Evolutionary conservation across 2,797 vertebrate genomes (phyloP).

Genomic region (Merluccius polli): DNA sequence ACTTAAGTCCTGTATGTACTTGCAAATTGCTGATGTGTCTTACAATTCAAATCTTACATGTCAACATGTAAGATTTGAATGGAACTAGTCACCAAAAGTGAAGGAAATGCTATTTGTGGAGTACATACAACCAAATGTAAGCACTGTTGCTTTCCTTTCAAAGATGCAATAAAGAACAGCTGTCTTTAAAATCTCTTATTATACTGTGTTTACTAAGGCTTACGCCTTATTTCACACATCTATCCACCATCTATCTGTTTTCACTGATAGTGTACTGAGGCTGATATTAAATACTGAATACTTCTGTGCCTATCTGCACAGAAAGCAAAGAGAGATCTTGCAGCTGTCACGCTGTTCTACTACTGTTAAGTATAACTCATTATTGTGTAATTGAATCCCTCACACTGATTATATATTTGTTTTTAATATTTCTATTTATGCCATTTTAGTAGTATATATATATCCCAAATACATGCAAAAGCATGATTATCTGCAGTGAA

Average conservation of each 20-base stretch:
- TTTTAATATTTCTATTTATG: too few species aligned
- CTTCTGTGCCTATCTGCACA: background rate
- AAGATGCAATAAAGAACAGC: background rate
- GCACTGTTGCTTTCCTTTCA: background rate
- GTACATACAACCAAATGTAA: background rate
- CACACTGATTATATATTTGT: too few species aligned
- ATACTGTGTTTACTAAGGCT: background rate
- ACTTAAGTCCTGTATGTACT: too few species aligned
- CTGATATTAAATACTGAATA: too few species aligned
- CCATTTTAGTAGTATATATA: background rate
- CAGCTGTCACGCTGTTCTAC: background rate
- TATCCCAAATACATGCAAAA: background rate
- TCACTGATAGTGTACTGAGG: too few species aligned
- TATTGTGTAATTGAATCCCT: too few species aligned
- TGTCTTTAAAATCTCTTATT: background rate
- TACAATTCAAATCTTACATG: too few species aligned
- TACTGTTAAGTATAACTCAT: background rate
- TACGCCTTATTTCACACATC: background rate
- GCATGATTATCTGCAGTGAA: background rate
- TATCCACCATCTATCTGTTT: too few species aligned
- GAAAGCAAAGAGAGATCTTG: background rate
- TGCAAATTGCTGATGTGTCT: too few species aligned
- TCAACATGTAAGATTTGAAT: too few species aligned
- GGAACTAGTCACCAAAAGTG: too few species aligned
- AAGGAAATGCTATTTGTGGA: too few species aligned